A percentile compares a stretch with the other conserved stretches of the same genome.
phyloP scores from a whole-genome alignment of 2,797 vertebrate species.

The Anas bahamensis region DNA sequence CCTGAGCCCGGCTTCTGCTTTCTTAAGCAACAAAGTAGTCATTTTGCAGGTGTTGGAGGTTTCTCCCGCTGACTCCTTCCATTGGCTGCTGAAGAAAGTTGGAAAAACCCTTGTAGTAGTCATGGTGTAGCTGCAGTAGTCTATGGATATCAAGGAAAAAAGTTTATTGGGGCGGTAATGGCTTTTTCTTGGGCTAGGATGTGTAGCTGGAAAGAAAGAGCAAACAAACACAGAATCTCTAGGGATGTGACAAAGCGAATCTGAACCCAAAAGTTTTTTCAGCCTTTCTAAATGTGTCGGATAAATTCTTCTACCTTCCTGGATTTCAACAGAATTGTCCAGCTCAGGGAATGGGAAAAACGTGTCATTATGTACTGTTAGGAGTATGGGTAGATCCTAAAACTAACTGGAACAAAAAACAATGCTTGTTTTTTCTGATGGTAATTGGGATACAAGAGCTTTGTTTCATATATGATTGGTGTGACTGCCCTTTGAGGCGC shows the following conservation, averaged over 20 bases:
- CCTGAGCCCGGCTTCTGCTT: constrained; percentile 10
- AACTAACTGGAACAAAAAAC: not conserved
- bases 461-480: not conserved
- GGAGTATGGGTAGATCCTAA: not conserved
- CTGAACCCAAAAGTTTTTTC: not conserved
- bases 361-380: not conserved
- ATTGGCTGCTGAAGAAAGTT: not conserved
- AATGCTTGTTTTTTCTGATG: not conserved
- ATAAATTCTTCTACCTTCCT: not conserved
- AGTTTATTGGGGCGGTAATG: not conserved
- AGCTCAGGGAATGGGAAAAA: not conserved
- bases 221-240: not conserved
- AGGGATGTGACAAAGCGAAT: not conserved
- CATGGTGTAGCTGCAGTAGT: not conserved
- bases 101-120: not conserved
- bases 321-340: not conserved
- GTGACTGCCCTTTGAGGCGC: not conserved
- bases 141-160: not conserved
- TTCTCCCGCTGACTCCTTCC: not conserved
- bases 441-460: not conserved
- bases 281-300: not conserved
- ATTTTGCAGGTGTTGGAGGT: constrained; percentile 62
- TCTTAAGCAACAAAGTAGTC: constrained; percentile 6
- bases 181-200: not conserved
- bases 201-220: not conserved